These are phyloP conservation scores for Pitta sordida DNA, from an alignment of 2,113 vertebrate species.

Conservation along the genomic window DNA sequence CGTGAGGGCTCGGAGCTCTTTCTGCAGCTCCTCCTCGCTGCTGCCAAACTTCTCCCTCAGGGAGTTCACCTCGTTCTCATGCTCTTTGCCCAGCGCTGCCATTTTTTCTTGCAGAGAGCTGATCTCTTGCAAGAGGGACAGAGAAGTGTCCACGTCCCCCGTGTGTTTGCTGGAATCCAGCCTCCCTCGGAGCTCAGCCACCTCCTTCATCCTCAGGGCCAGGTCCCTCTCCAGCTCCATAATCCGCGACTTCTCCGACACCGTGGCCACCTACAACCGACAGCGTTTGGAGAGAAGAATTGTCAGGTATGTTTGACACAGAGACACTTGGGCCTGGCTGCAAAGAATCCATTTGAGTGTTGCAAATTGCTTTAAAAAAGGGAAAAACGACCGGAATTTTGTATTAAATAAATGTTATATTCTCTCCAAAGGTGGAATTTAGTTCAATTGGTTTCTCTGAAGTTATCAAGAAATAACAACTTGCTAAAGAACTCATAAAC, in stretches of 20 bases:
- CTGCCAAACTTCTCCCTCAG: slow-evolving; percentile 77
- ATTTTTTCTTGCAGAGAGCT: slow-evolving; percentile 84
- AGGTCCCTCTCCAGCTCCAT: slow-evolving; percentile 95
- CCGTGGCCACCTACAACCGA: slow-evolving; percentile 87
- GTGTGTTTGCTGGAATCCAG: slow-evolving; percentile 78
- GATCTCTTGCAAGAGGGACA: slow-evolving; percentile 87
- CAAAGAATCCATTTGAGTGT: background rate
- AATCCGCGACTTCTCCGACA: slow-evolving; percentile 95
- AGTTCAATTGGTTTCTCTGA: background rate
- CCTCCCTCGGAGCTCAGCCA: slow-evolving; percentile 82
- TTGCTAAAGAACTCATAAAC: background rate
- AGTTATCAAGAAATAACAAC: background rate
- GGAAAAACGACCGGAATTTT: background rate
- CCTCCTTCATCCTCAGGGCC: slow-evolving; percentile 82
- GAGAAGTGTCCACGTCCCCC: slow-evolving; percentile 74
- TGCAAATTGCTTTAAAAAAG: background rate
- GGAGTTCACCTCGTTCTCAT: slow-evolving; percentile 72
- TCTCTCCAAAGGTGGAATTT: background rate
- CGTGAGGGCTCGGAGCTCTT: slow-evolving; percentile 78
- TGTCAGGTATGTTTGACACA: background rate
- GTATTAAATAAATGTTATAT: background rate
- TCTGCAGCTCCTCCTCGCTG: slow-evolving; percentile 75
- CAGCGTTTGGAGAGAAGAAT: slow-evolving; percentile 28
- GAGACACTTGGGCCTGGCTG: background rate
- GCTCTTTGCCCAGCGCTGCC: slow-evolving; percentile 71